Base-by-base conservation (phyloP, 92 coral and sea anemone genomes). In the Porites divaricata region DNA sequence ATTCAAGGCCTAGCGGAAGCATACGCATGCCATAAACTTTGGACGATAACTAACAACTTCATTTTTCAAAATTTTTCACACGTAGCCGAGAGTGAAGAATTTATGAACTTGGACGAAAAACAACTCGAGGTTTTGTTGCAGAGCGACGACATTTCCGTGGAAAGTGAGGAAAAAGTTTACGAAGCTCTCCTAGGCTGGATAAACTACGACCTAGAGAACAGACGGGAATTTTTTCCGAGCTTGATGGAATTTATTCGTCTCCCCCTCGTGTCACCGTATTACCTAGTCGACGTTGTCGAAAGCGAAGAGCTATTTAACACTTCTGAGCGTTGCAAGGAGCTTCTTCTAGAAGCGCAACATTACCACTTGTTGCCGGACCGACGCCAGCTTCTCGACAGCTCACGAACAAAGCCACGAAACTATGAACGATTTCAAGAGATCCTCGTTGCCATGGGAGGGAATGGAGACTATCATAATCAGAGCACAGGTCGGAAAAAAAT, bases 361-460 rank as follows among this genome's bases (percentile, higher is more conserved):
- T 97, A 89, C 77, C 99, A 97, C 78, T 95, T 97, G 99, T 90
- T 97, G 52, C 99, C 99, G 20, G 99, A 97, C 76, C 91, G 99
- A 26, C 93, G 99, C 16, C 81, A 94, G 67, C 76, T 92, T 53
- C 91, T 97, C 41, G 96, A 95, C 79, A 95, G 77, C 75, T 80
- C 91, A 16, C 90, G 98, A 74, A 97, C 95, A n/a, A 93, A 85
- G 79, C 98, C 99, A 10, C 91, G 99, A 21, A 95, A 97, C 81
- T 97, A 97, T 51, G 99, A 97, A 88, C 87, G 95, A 26, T 95
- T 95, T 73, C 96, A 97, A 80, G 99, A 97, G 83, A 93, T 95
- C 77, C 90, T 97, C 54, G 88, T 97, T 64, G 99, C 98, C 12
- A 90, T 97, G 87, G 98, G 98, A 2, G 98, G 98, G 21, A 95